phyloP scores from a whole-genome alignment of 2,888 invertebrate genomes.

The Frankliniella intonsa region DNA sequence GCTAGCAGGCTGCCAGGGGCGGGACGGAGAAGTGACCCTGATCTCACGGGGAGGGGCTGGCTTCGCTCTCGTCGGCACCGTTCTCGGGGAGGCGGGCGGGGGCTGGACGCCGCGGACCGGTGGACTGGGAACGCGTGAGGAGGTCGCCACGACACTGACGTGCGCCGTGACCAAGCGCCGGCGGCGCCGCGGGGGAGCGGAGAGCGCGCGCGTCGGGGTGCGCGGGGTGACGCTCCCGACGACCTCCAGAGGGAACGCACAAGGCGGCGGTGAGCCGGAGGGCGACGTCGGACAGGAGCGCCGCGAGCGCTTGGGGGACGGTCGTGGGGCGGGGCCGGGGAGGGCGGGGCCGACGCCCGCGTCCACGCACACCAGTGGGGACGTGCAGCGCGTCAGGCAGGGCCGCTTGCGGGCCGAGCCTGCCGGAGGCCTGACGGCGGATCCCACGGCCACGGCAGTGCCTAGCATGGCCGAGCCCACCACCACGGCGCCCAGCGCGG shows the following conservation, averaged over 20 bases:
- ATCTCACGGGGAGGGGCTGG: neutral
- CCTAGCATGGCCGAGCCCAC: constrained; percentile 8
- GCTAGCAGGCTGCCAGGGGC: neutral
- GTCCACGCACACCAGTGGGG: neutral
- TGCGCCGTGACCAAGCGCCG: neutral
- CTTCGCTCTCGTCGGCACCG: neutral
- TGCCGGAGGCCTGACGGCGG: neutral
- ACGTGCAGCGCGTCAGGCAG: neutral
- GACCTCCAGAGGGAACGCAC: neutral
- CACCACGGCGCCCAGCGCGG: constrained; percentile 7
- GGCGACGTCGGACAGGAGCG: neutral
- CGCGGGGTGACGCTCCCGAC: neutral
- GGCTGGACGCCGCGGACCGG: neutral
- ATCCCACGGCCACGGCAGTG: neutral
- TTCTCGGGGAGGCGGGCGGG: neutral
- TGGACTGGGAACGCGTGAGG: neutral
- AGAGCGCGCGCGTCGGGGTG: neutral
- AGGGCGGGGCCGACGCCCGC: neutral
- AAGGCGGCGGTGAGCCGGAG: neutral
- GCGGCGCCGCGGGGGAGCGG: neutral
- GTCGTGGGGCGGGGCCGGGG: neutral
- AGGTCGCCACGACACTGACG: neutral
- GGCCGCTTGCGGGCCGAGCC: neutral
- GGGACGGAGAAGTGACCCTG: too few species aligned
- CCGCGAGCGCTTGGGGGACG: neutral